Base-by-base conservation (phyloP, 2,797 vertebrate genomes). In the Tenualosa thibaudeaui region DNA sequence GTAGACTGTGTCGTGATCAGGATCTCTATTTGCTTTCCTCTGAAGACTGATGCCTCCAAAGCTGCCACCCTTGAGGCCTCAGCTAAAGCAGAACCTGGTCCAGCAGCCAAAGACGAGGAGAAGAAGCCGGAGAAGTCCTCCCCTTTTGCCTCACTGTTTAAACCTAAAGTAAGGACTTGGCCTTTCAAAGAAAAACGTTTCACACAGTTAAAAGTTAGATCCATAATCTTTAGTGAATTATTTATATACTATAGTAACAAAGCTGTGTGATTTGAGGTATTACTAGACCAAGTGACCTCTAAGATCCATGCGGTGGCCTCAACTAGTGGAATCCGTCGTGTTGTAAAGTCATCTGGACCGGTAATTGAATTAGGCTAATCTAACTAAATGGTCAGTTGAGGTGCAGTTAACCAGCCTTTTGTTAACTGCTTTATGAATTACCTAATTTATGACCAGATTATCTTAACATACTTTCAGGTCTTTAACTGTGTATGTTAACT, bases 151-250 rank as follows among this genome's bases (percentile, higher is more conserved):
- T 95, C 94, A 37, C 84, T 97, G 88, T 96, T 99, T 88, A 99
- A 98, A 87, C 91, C 95, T 54, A 97, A 97, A 97, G 98, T 99
- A 96, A 97, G 92, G 10, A 86, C 50, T 68, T 50, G 3, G 46
- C 51, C 81, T 71, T 60, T 22, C 17, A 12, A 31, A 19, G 53
- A 56, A 56, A 15, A 4, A 31, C 37, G 3, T 3, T 78, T 46
- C 19, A 22, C 22, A 78, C 71, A 46, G 6, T 19, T 78, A 15
- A 22, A 78, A 43, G 15, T 78, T 78, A 9, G 37, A 5, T 19
- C 46, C 6, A 78, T 46, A 88, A 86, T 24, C 17, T 40, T 78
- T 46, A 19, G 40, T 24, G 31, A 54, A 26, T 71, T 75, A 37
- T 65, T 81, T 53, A 68, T 88, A 60, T 0, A 51, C 50, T 51